Conservation (phyloP, 35 echinoderm and acorn worm genomes). For the Anneissia japonica region DNA sequence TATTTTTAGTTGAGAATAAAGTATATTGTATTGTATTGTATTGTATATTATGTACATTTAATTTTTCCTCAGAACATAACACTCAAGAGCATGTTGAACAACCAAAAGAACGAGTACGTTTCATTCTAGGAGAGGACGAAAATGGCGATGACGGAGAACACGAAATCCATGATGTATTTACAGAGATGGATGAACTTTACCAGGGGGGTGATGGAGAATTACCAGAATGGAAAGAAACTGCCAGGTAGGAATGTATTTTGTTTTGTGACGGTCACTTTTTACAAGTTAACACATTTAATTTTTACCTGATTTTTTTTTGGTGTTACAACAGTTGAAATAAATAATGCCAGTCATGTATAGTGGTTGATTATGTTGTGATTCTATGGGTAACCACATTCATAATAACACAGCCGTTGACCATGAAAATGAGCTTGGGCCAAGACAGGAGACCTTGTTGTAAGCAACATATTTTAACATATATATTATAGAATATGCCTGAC, state of each 20-base stretch:
- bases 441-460: too few relatives aligned
- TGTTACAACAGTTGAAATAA: neutral
- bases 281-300: neutral
- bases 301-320: neutral
- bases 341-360: neutral
- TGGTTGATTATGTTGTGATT: neutral
- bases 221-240: conserved; percentile 84
- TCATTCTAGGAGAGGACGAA: conserved; percentile 82
- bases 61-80: too few relatives aligned
- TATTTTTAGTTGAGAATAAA: too few relatives aligned
- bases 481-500: too few relatives aligned
- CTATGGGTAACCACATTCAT: neutral
- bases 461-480: too few relatives aligned
- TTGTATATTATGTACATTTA: too few relatives aligned
- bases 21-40: too few relatives aligned
- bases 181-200: conserved; percentile 80
- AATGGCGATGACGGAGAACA: conserved; percentile 59
- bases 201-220: conserved; percentile 58
- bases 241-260: conserved; percentile 51
- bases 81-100: conserved; percentile 21
- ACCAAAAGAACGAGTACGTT: conserved; percentile 75
- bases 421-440: neutral
- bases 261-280: neutral
- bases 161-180: conserved; percentile 83
- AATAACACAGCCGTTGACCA: neutral